Conservation (phyloP, 1,140 invertebrate species). For the Euura lappo region DNA sequence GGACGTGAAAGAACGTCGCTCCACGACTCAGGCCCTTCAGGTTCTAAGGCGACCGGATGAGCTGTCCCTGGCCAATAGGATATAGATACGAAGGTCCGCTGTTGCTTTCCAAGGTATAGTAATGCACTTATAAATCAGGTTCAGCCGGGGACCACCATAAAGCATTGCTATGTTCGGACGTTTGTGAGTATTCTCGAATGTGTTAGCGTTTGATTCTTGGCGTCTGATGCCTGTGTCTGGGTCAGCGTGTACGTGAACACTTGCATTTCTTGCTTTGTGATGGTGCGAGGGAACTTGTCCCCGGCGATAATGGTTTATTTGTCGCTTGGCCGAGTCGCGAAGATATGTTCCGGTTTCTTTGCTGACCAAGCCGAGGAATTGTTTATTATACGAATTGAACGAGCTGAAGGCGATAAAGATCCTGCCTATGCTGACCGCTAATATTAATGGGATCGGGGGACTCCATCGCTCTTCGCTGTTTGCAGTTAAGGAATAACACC, state of each 20-base stretch:
- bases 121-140: conserved; percentile 64
- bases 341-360: conserved; percentile 60
- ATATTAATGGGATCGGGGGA: conserved; percentile 1
- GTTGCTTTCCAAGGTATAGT: conserved; percentile 41
- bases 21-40: not conserved
- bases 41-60: not conserved
- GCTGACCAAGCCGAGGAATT: conserved; percentile 50
- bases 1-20: no score
- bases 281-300: conserved; percentile 61
- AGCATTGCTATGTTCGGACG: conserved; percentile 64
- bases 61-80: conserved; percentile 28
- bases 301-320: conserved; percentile 62
- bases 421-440: conserved; percentile 23
- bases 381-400: conserved; percentile 61
- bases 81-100: conserved; percentile 27
- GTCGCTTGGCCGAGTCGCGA: conserved; percentile 46
- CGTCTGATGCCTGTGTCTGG: conserved; percentile 40
- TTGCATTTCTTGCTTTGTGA: conserved; percentile 37
- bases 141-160: conserved; percentile 62
- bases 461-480: conserved; percentile 4
- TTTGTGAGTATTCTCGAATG: conserved; percentile 59
- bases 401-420: conserved; percentile 59
- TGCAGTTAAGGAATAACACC: not conserved
- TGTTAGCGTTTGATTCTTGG: conserved; percentile 58
- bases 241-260: conserved; percentile 29